phyloP scores from a whole-genome alignment of 2,113 vertebrate species.

The Hippoglossus stenolepis region DNA sequence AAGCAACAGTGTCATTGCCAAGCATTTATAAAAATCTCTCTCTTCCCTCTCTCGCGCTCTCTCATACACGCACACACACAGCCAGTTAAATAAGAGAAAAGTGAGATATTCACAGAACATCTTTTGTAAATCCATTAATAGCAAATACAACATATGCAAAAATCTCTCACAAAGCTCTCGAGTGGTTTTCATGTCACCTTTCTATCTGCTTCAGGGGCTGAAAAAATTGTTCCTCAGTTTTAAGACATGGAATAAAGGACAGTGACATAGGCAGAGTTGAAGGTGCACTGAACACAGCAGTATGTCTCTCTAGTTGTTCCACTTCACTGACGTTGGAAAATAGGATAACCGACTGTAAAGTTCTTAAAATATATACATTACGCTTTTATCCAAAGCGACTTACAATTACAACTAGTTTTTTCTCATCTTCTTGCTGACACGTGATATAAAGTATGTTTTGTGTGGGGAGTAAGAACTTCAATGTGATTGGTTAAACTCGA shows the following conservation, averaged over 20 bases:
- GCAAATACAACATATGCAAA: too few relatives aligned
- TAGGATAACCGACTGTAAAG: conserved; percentile 31
- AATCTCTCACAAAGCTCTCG: neutral
- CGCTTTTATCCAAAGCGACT: too few relatives aligned
- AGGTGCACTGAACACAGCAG: conserved; percentile 46
- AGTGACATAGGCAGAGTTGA: conserved; percentile 25
- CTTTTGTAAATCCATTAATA: too few relatives aligned
- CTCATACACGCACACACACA: neutral
- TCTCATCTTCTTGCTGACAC: too few relatives aligned
- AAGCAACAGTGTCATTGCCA: too few relatives aligned
- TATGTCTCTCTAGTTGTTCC: conserved; percentile 30
- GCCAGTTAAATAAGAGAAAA: too few relatives aligned
- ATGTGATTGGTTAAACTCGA: neutral
- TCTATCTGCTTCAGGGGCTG: neutral
- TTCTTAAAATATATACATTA: too few relatives aligned
- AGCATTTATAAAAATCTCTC: too few relatives aligned
- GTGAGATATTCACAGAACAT: too few relatives aligned
- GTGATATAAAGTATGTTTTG: too few relatives aligned
- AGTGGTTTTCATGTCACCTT: neutral
- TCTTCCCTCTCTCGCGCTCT: neutral
- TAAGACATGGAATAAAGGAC: conserved; percentile 9
- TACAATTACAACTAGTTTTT: too few relatives aligned
- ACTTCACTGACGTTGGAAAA: conserved; percentile 51
- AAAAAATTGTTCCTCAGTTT: neutral
- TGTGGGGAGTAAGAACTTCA: too few relatives aligned